Base-by-base conservation (phyloP, 2,113 vertebrate genomes). In the Rousettus leschenaultii region DNA sequence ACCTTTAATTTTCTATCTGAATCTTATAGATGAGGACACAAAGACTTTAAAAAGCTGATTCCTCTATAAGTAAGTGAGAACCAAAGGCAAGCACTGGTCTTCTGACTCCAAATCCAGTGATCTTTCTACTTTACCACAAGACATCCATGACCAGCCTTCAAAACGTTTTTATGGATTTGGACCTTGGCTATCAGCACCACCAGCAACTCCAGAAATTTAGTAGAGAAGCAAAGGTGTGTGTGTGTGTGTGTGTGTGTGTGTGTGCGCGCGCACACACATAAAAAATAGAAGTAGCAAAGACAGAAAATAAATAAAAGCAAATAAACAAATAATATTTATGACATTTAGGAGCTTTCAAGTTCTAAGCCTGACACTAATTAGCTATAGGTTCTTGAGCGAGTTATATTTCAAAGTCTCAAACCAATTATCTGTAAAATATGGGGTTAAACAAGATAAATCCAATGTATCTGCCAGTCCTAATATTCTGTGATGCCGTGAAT, bases 241-340 rank as follows among this genome's bases (percentile, higher is more conserved):
- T 35, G 21, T 48, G 43, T 38, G 24, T 35, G 6, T 70, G 1
- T 22, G 48, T 24, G 53, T 15, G 61, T 82, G 53, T 59, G 13
- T 28, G 48, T 48, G 48, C 13, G 48, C 13, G 48, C 48, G 2
- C 48, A 14, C 45, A 15, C 51, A 51, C 15, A 48, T 48, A 48
- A 85, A 74, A 86, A 77, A 1, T 0, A 74, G 11, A 38, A 89
- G 2, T 9, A 85, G 16, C 26, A 97, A 88, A 85, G 19, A 24
- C 22, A 95, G 22, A 71, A 92, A 95, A 55, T 71, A 48, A 85
- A 45, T 5, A 78, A 80, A 82, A 91, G 63, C 45, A 85, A 93
- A 51, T n/a, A 30, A 79, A 71, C 24, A 78, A 86, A 66, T 35
- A 24, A 55, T 48, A 51, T 12, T 26, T 95, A 9, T 26, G 40